phyloP scores from a whole-genome alignment of 2,797 vertebrate genomes.

The Luscinia megarhynchos region DNA sequence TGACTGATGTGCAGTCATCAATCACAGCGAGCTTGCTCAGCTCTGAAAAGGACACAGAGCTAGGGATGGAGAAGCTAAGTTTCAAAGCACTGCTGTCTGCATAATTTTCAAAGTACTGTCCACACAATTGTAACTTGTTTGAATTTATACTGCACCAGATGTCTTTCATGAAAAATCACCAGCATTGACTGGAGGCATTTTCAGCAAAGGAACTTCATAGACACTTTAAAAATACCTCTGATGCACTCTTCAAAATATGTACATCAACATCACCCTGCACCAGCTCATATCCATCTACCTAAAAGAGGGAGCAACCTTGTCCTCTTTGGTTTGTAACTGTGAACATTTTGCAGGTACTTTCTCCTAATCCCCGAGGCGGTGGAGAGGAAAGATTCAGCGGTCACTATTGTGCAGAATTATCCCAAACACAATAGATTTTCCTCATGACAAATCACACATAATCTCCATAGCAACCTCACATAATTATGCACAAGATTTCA shows the following conservation, averaged over 20 bases:
- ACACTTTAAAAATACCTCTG: not conserved
- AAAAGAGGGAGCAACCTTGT: not conserved
- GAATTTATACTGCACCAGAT: not conserved
- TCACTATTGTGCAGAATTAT: constrained; percentile 70
- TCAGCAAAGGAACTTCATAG: not conserved
- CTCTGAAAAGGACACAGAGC: not conserved
- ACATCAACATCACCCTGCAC: not conserved
- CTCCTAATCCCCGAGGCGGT: not conserved
- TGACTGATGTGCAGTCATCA: constrained; percentile 35
- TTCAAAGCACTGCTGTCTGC: not conserved
- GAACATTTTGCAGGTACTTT: constrained; percentile 35
- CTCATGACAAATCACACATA: constrained; percentile 76
- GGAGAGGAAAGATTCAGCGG: constrained; percentile 44
- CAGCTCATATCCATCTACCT: not conserved
- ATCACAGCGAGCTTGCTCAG: not conserved
- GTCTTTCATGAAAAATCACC: not conserved
- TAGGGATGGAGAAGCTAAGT: not conserved
- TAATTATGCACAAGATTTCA: constrained; percentile 74
- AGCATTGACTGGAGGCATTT: not conserved
- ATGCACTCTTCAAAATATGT: not conserved
- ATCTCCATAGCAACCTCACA: constrained; percentile 77
- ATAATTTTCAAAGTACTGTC: not conserved
- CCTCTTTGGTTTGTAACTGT: constrained; percentile 28
- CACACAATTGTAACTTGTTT: not conserved
- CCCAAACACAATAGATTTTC: constrained; percentile 74